Evolutionary conservation across 2,797 vertebrate genomes (phyloP).

Genomic region (Bovichtus variegatus): DNA sequence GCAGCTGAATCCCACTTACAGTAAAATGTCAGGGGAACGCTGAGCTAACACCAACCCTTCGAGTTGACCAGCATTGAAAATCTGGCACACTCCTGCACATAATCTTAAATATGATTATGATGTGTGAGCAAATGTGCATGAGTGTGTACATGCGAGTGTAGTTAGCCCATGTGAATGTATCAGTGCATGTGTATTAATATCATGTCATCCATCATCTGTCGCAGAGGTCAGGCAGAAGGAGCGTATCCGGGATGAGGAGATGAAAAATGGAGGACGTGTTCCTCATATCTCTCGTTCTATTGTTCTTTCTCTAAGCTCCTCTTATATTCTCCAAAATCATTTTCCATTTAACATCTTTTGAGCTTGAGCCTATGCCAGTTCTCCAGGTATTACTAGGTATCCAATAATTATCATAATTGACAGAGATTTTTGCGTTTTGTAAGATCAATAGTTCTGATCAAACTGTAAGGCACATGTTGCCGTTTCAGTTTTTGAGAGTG

Average conservation of each 20-base stretch:
- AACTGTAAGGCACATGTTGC: not conserved
- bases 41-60: conserved; percentile 70
- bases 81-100: conserved; percentile 32
- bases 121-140: not conserved
- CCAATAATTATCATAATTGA: not conserved
- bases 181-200: conserved; percentile 20
- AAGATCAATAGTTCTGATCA: not conserved
- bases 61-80: conserved; percentile 51
- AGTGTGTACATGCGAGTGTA: not conserved
- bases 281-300: not conserved
- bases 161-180: not conserved
- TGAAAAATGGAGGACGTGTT: conserved; percentile 26
- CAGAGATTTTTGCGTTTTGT: not conserved
- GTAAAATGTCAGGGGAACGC: conserved; percentile 67
- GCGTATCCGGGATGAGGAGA: conserved; percentile 1
- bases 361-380: not conserved
- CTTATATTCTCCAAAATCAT: not conserved
- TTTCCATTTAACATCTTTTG: not conserved
- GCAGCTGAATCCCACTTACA: conserved; percentile 57
- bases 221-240: conserved; percentile 27
- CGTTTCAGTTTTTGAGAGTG: not conserved
- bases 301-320: not conserved
- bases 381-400: not conserved
- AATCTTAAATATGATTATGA: conserved; percentile 31
- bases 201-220: conserved; percentile 33